Evolutionary conservation across 1,140 invertebrate genomes (phyloP), one percentile per base, ranked within the genome.

Genomic region (Leptinotarsa texana): DNA sequence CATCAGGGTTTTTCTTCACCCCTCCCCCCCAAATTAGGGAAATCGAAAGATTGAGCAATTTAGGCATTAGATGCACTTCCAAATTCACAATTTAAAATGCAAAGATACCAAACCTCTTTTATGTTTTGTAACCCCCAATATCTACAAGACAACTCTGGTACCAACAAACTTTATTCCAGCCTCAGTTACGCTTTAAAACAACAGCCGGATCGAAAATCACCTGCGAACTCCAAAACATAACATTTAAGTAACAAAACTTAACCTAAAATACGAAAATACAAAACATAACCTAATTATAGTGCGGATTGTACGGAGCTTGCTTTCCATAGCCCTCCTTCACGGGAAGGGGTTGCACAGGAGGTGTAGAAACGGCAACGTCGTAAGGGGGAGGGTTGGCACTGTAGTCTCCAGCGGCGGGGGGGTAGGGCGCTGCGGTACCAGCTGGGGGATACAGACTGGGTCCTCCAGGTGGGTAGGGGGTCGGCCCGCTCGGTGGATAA

Each of bases 251-350:
- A 57, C 51, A 57, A 57, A 57, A 57, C 51, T 18, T 57, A 57
- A 57, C 51, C 51, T 57, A 57, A 57, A 57, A 57, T 18, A 17
- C 17, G 51, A 57, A 17, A 57, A 57, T 57, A 57, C n/a, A 57
- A 57, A 57, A 57, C 51, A 18, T 24, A 49, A 71, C 47, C 21
- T 65, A 73, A 73, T 65, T 73, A 49, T 79, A 79, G 63, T 74
- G 22, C 3, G 78, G 78, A 69, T 79, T 79, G 74, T 79, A 79
- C 33, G 78, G 78, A 2, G 78, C 66, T 63, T 79, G 78, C 69
- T 79, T 79, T 22, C 72, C 76, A 66, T 79, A 79, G 15, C 57
- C 78, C 63, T 79, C 78, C 5, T 62, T 67, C 48, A 65, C 42
- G n/a, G 78, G 78, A 11, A 42, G 17, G n/a, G 74, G 72, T 3